These are phyloP conservation scores for Junonia oenone DNA, from an alignment of 2,888 invertebrate genomes.

Conservation along the genomic window DNA sequence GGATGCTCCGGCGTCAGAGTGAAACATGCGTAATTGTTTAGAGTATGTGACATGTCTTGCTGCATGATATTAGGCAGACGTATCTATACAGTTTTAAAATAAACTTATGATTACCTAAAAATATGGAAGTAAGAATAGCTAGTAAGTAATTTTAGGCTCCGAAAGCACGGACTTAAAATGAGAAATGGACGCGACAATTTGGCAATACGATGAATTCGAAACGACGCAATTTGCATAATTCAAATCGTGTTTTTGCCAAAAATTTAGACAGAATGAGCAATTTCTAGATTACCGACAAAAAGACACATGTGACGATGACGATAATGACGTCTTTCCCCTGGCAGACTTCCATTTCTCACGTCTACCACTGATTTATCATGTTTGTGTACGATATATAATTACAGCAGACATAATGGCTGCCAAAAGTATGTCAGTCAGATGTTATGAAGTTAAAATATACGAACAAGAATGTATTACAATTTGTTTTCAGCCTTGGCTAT, in stretches of 20 bases:
- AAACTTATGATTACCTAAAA: too few relatives aligned
- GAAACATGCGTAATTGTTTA: too few relatives aligned
- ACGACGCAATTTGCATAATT: constrained; percentile 20
- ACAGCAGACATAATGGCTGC: neutral
- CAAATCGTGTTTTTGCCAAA: constrained; percentile 15
- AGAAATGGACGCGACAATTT: constrained; percentile 1
- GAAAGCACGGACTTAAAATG: neutral
- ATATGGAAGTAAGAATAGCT: too few relatives aligned
- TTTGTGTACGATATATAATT: constrained; percentile 2
- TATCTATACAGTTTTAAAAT: too few relatives aligned
- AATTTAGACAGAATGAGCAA: constrained; percentile 7
- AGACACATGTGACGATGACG: constrained; percentile 3
- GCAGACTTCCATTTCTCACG: constrained; percentile 9
- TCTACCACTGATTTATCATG: constrained; percentile 9
- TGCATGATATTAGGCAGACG: too few relatives aligned
- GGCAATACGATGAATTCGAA: constrained; percentile 6
- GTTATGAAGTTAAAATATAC: neutral
- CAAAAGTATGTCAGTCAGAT: neutral
- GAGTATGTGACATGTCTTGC: too few relatives aligned
- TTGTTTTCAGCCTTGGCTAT: neutral
- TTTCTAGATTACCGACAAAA: constrained; percentile 1
- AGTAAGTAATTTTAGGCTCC: too few relatives aligned
- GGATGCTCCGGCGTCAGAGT: too few relatives aligned
- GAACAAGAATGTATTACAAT: neutral
- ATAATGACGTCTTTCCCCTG: constrained; percentile 11